Base-by-base conservation (phyloP, 2,888 invertebrate species). In the Pheosia tremula region DNA sequence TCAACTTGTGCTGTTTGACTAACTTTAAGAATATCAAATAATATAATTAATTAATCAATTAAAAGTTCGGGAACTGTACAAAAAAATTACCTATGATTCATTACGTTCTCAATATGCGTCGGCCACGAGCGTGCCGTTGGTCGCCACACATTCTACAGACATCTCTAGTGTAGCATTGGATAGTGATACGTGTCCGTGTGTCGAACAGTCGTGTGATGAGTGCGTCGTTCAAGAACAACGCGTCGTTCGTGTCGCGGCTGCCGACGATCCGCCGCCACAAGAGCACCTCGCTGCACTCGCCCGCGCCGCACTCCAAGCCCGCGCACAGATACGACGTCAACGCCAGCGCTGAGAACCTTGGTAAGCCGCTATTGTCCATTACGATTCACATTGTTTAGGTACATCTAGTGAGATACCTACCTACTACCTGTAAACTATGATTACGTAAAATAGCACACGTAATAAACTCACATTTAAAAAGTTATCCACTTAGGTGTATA, bases 161-260 rank as follows among this genome's bases (percentile, higher is more conserved):
- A 4, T n/a, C 4, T 47, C 47, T 50, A 49, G 13, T 47, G n/a
- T 50, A 49, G 13, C n/a, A 13, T 4, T 5, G 4, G 53, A 49
- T 52, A 61, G 58, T 71, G 72, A 79, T 64, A 65, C 77, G 74
- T 73, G 62, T 73, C 66, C 80, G 79, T 84, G 71, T 84, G 77
- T 83, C 87, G 84, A 85, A 82, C 94, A 96, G 96, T 93, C 95
- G 96, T 84, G 96, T 96, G 89, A 93, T 93, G 91, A 91, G 94
- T 84, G 96, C 96, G 84, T 97, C 97, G 90, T 98, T 97, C 95
- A 98, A 98, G 95, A 97, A 97, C 95, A 98, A 98, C 93, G 97
- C 98, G 77, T 98, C 98, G 62, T 98, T 98, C 94, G 98, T 98
- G 87, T 97, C 98, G 83, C 96, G 98, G 77, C 95, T 98, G 90